Evolutionary conservation across 2,888 invertebrate genomes (phyloP).

Genomic region (Artemia sp.): DNA sequence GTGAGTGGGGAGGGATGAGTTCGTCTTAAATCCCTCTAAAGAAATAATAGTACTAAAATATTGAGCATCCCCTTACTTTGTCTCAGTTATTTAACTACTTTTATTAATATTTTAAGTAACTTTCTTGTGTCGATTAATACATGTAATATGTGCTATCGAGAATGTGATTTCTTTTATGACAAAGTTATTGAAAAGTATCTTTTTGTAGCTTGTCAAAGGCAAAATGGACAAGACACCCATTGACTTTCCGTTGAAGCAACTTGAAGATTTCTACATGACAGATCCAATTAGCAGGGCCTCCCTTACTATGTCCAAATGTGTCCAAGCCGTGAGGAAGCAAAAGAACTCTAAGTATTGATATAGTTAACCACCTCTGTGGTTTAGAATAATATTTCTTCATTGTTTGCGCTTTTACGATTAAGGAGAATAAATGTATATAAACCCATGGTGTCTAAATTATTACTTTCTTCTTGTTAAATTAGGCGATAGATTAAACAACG

Average conservation of each 20-base stretch:
- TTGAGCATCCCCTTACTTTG: conserved; percentile 4
- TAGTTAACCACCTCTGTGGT: background rate
- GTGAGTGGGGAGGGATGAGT: too few species aligned
- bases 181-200: conserved; percentile 20
- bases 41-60: background rate
- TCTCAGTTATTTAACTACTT: conserved; percentile 22
- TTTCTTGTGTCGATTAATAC: conserved; percentile 18
- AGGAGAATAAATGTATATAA: too few species aligned
- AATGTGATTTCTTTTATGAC: conserved; percentile 14
- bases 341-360: conserved; percentile 31
- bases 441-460: too few species aligned
- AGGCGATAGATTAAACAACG: too few species aligned
- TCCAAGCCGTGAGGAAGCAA: conserved; percentile 70
- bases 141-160: conserved; percentile 15
- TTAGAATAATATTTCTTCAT: too few species aligned
- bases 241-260: conserved; percentile 51
- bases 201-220: conserved; percentile 32
- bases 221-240: conserved; percentile 37
- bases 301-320: conserved; percentile 95
- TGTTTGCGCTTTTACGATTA: too few species aligned
- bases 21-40: too few species aligned
- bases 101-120: conserved; percentile 14
- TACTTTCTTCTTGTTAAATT: too few species aligned
- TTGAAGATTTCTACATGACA: conserved; percentile 78
- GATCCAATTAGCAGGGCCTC: conserved; percentile 90